Conservation (phyloP, 2,888 invertebrate species). For the Agrilus cyanescens region DNA sequence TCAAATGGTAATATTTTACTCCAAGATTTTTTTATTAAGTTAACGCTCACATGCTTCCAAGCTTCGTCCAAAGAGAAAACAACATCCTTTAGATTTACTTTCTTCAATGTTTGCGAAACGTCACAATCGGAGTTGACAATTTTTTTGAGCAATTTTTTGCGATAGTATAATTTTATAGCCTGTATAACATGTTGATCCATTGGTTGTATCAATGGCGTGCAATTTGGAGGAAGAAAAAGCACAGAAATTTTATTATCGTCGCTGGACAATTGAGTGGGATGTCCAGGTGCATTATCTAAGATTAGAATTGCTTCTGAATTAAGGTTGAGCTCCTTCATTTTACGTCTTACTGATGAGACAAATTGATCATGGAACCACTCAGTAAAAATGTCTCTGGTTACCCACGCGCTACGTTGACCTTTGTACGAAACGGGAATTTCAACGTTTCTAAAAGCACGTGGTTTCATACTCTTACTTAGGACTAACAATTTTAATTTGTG, state of each 20-base stretch:
- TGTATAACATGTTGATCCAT: slow-evolving; percentile 10
- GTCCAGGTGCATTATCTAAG: slow-evolving; percentile 6
- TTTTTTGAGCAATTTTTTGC: too few species aligned
- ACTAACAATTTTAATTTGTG: slow-evolving; percentile 20
- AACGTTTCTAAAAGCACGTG: slow-evolving; percentile 18
- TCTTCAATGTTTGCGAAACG: too few species aligned
- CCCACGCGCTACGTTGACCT: slow-evolving; percentile 17
- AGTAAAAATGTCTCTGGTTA: slow-evolving; percentile 15
- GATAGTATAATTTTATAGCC: too few species aligned
- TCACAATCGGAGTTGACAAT: too few species aligned
- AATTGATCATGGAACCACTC: slow-evolving; percentile 17
- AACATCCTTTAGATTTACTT: too few species aligned
- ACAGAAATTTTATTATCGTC: slow-evolving; percentile 7
- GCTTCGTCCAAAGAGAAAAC: too few species aligned
- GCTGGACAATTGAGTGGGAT: slow-evolving; percentile 7
- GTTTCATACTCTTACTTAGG: too few species aligned
- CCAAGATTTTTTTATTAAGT: too few species aligned
- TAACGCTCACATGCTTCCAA: too few species aligned
- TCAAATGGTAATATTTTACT: too few species aligned
- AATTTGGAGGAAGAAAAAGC: slow-evolving; percentile 10
- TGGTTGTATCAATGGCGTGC: slow-evolving; percentile 8
- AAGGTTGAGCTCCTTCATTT: too few species aligned
- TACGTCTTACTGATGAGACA: slow-evolving; percentile 9
- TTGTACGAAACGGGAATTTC: slow-evolving; percentile 15
- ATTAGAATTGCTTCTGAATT: slow-evolving; percentile 6